Percentiles rank a stretch among this genome's conserved stretches.
phyloP scores from a whole-genome alignment of 2,113 vertebrate species.

The Pluvialis apricaria region DNA sequence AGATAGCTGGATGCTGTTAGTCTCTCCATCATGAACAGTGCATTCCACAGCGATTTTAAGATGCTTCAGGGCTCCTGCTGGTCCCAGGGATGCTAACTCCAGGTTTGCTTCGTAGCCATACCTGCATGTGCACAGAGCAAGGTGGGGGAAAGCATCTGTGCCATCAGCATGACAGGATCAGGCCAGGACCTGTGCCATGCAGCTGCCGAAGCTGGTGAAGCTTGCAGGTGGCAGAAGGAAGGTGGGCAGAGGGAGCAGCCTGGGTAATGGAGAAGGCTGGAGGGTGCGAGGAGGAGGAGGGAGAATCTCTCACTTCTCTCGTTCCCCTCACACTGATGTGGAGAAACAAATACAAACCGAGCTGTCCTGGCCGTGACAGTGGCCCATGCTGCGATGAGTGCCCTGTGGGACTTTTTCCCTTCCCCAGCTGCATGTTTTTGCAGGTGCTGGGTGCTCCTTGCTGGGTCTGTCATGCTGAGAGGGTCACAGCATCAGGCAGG shows the following conservation, averaged over 20 bases:
- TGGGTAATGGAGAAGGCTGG: neutral
- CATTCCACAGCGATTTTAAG: neutral
- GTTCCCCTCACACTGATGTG: fast-evolving
- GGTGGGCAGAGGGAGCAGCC: neutral
- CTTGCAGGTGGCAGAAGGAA: neutral
- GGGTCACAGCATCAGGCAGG: neutral
- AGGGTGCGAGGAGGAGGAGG: neutral
- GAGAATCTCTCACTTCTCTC: neutral
- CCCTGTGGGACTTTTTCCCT: neutral
- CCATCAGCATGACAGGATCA: neutral
- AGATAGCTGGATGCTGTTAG: neutral
- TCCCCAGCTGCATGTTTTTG: neutral
- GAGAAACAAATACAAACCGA: neutral
- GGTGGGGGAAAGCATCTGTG: neutral
- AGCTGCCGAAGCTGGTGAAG: neutral
- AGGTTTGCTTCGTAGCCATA: neutral
- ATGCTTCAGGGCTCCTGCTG: neutral
- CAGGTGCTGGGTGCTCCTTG: neutral
- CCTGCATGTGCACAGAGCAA: fast-evolving
- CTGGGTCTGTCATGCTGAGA: neutral
- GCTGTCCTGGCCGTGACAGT: neutral
- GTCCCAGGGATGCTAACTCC: neutral
- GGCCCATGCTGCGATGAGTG: neutral
- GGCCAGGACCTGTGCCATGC: neutral
- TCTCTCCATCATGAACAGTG: neutral